Evolutionary conservation across 2,888 invertebrate genomes (phyloP).

Genomic region (Drosophila multiciliata): DNA sequence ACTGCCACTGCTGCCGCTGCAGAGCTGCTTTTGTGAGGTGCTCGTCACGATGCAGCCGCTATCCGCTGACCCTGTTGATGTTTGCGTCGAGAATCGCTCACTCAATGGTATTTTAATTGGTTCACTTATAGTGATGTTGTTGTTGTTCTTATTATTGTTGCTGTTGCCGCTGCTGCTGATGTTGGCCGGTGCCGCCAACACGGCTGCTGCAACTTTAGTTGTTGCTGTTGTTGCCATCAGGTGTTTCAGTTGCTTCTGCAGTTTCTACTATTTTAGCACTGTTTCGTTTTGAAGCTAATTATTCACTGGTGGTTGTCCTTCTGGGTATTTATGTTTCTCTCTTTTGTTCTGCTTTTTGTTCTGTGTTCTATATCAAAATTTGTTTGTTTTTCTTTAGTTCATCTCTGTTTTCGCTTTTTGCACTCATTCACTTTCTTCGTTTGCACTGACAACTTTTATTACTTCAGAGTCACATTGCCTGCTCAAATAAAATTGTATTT

Average conservation of each 20-base stretch:
- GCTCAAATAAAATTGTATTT: slow-evolving; percentile 20
- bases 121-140: slow-evolving; percentile 66
- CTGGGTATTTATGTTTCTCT: not conserved
- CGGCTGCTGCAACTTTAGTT: slow-evolving; percentile 48
- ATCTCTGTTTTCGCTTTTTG: slow-evolving; percentile 13
- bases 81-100: slow-evolving; percentile 83
- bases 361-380: not conserved
- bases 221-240: slow-evolving; percentile 81
- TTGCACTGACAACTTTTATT: slow-evolving; percentile 38
- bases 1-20: slow-evolving; percentile 45
- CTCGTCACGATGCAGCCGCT: slow-evolving; percentile 79
- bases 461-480: slow-evolving; percentile 76
- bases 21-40: slow-evolving; percentile 63
- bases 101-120: slow-evolving; percentile 83
- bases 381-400: slow-evolving; percentile 17
- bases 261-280: slow-evolving; percentile 2
- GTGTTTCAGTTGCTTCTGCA: slow-evolving; percentile 36
- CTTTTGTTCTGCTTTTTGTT: not conserved
- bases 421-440: slow-evolving; percentile 26
- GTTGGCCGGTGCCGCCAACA: slow-evolving; percentile 25
- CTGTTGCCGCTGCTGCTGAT: slow-evolving; percentile 33
- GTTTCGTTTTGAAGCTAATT: not conserved
- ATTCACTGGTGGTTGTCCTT: not conserved
- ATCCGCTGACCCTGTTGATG: slow-evolving; percentile 83
- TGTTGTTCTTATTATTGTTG: slow-evolving; percentile 33